A percentile compares a stretch with the other conserved stretches of the same genome.
Evolutionary conservation across 2,113 vertebrate species (phyloP).

Genomic region (Scatophagus argus): DNA sequence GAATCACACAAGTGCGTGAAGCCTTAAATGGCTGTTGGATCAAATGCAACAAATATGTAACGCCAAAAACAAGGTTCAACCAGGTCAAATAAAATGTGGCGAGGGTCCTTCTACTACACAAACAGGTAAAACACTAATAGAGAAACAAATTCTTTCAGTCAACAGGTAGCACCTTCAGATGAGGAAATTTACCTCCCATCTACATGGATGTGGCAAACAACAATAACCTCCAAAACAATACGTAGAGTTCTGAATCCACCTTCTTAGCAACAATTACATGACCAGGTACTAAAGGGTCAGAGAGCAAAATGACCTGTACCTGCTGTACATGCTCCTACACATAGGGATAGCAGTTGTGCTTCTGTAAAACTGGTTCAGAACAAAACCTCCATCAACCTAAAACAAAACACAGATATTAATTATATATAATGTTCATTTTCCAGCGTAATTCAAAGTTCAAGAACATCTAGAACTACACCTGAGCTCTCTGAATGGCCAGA

Average conservation of each 20-base stretch:
- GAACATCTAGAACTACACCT: slow-evolving; percentile 14
- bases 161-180: too few relatives aligned
- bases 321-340: background rate
- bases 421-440: slow-evolving; percentile 18
- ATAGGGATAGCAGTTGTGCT: background rate
- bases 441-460: background rate
- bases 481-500: slow-evolving; percentile 5
- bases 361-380: background rate
- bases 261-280: background rate
- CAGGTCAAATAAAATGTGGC: background rate
- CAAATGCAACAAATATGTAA: background rate
- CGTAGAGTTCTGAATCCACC: background rate
- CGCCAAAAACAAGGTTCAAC: background rate
- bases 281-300: too few relatives aligned
- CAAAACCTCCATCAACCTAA: background rate
- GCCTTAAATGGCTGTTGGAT: too few relatives aligned
- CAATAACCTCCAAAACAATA: background rate
- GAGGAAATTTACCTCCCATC: too few relatives aligned
- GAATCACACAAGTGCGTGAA: too few relatives aligned
- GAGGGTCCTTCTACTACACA: background rate
- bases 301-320: background rate
- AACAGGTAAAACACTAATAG: background rate
- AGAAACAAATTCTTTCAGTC: too few relatives aligned
- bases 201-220: too few relatives aligned
- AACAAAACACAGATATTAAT: slow-evolving; percentile 13